Evolutionary conservation across 1,140 invertebrate species (phyloP).

Genomic region (Paralvinella palmiformis): DNA sequence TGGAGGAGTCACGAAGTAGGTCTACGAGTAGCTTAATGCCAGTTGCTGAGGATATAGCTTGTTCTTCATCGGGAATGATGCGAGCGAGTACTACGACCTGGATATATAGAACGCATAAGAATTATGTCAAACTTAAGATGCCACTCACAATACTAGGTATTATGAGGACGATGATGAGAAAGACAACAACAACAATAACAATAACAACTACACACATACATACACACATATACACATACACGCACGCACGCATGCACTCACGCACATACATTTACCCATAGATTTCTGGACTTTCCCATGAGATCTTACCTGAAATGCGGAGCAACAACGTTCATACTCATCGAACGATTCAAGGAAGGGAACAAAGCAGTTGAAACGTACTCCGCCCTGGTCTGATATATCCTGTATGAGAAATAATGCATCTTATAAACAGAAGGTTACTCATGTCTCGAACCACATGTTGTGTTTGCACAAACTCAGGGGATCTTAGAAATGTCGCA

Average conservation of each 20-base stretch:
- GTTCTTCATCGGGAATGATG: slow-evolving; percentile 48
- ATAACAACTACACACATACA: too few relatives aligned
- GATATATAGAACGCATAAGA: not conserved
- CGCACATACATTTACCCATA: not conserved
- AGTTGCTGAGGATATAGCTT: slow-evolving; percentile 42
- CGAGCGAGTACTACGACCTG: slow-evolving; percentile 46
- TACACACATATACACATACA: not conserved
- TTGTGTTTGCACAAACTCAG: too few relatives aligned
- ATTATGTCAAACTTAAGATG: not conserved
- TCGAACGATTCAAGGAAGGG: slow-evolving; percentile 42
- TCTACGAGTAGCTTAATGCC: slow-evolving; percentile 46
- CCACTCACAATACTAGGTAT: not conserved
- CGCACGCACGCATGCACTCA: not conserved
- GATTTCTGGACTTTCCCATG: not conserved
- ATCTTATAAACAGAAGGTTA: too few relatives aligned
- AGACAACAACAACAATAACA: too few relatives aligned
- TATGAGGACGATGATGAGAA: not conserved
- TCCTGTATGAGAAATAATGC: too few relatives aligned
- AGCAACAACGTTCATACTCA: slow-evolving; percentile 40
- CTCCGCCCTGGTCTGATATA: slow-evolving; percentile 44
- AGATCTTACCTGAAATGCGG: slow-evolving; percentile 43
- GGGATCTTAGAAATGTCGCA: too few relatives aligned
- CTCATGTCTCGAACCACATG: too few relatives aligned
- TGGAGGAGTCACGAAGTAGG: slow-evolving; percentile 36
- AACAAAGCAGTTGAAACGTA: slow-evolving; percentile 42